These are phyloP conservation scores for Diabrotica balteata DNA, from an alignment of 2,888 invertebrate species.

Conservation along the genomic window DNA sequence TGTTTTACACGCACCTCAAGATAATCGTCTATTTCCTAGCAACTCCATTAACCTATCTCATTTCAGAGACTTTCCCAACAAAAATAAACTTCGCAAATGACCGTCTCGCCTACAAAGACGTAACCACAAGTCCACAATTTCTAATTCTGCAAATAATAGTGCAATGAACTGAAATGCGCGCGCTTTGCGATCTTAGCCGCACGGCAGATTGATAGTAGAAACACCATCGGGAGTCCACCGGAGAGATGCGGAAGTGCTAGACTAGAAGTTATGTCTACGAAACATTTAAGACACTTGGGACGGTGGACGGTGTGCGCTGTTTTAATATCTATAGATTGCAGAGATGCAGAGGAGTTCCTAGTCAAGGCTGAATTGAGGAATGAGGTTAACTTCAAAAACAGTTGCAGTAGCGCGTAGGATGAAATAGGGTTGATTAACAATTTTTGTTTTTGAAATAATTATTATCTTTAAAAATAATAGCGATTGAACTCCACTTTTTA, in stretches of 20 bases:
- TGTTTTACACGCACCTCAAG: no score
- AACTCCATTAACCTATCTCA: no score
- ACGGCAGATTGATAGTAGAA: conserved; percentile 4
- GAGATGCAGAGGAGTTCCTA: conserved; percentile 4
- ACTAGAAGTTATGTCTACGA: neutral
- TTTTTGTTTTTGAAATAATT: no score
- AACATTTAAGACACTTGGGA: conserved; percentile 17
- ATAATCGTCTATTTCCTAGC: no score
- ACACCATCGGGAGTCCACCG: conserved; percentile 14
- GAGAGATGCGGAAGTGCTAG: conserved; percentile 19
- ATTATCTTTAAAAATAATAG: no score
- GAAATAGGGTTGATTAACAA: no score
- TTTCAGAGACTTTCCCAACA: conserved; percentile 14
- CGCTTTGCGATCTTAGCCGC: conserved; percentile 21
- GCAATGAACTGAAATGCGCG: conserved; percentile 41
- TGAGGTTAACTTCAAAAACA: no score
- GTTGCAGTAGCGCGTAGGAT: no score
- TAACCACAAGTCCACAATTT: conserved; percentile 37
- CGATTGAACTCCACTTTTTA: no score
- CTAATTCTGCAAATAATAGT: conserved; percentile 40
- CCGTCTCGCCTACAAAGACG: conserved; percentile 25
- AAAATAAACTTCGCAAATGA: conserved; percentile 16
- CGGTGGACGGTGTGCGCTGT: no score
- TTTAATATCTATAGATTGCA: neutral
- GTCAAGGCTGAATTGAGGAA: conserved; percentile 13